A percentile compares a stretch with the other conserved stretches of the same genome.
phyloP scores from a whole-genome alignment of 2,113 vertebrate genomes.

The Chaetops frenatus region DNA sequence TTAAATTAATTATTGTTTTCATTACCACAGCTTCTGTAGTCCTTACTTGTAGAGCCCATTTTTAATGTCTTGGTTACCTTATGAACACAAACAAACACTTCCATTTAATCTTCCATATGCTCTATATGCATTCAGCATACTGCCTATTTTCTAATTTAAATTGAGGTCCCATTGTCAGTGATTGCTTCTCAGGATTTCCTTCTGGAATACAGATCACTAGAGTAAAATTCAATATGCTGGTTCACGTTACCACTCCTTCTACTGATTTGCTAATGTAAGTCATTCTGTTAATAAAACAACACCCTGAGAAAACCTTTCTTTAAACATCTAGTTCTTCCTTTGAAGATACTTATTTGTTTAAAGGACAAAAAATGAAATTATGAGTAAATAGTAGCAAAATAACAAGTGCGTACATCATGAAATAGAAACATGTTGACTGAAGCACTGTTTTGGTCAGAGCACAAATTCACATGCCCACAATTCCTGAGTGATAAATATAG shows the following conservation, averaged over 20 bases:
- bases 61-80: neutral
- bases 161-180: neutral
- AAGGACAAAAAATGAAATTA: neutral
- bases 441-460: neutral
- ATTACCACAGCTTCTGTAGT: neutral
- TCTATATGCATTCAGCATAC: neutral
- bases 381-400: neutral
- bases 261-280: constrained; percentile 2
- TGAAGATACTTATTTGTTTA: neutral
- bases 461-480: neutral
- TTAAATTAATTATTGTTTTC: constrained; percentile 14
- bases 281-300: neutral
- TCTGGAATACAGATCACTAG: constrained; percentile 16
- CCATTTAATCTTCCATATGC: neutral
- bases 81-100: neutral
- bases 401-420: neutral
- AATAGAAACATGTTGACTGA: neutral
- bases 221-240: constrained; percentile 1
- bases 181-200: constrained; percentile 13
- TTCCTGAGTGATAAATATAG: constrained; percentile 24
- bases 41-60: neutral
- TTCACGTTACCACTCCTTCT: neutral
- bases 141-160: constrained; percentile 24
- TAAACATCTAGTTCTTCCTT: neutral
- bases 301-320: neutral